Evolutionary conservation across 2,888 invertebrate genomes (phyloP).

Genomic region (Cartodere bifasciata): DNA sequence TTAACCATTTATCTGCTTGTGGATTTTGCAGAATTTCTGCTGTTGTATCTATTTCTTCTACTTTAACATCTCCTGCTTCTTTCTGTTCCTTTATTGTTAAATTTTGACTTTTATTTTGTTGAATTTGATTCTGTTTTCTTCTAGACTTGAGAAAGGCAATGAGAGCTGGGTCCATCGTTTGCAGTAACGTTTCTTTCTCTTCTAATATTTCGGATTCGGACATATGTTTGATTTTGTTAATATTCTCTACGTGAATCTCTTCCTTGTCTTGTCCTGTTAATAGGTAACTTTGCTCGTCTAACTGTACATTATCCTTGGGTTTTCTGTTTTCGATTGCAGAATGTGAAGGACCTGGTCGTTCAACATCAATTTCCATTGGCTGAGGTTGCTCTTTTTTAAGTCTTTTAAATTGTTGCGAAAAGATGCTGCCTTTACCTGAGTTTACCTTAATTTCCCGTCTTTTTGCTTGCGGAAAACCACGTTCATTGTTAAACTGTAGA

Average conservation of each 20-base stretch:
- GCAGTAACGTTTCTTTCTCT: constrained; percentile 56
- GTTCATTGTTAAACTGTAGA: constrained; percentile 20
- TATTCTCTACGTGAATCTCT: constrained; percentile 64
- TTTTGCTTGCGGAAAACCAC: constrained; percentile 41
- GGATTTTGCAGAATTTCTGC: constrained; percentile 44
- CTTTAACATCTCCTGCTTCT: constrained; percentile 22
- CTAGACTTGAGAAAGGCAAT: constrained; percentile 48
- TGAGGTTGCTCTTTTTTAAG: constrained; percentile 15
- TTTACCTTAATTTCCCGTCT: constrained; percentile 29
- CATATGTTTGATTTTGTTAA: constrained; percentile 53
- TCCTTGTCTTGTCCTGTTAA: constrained; percentile 38
- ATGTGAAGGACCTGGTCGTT: neutral
- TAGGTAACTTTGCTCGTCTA: constrained; percentile 35
- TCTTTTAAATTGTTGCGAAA: constrained; percentile 38
- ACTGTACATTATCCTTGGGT: constrained; percentile 19
- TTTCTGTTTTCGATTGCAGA: no score
- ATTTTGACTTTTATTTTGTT: constrained; percentile 16
- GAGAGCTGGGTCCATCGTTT: constrained; percentile 50
- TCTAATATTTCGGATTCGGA: constrained; percentile 58
- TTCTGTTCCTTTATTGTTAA: constrained; percentile 32
- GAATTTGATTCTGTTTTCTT: constrained; percentile 31
- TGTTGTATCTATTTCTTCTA: constrained; percentile 38
- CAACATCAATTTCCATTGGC: constrained; percentile 17
- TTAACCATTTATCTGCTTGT: constrained; percentile 59
- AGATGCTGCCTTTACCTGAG: constrained; percentile 37